Percentiles rank a stretch among this genome's conserved stretches.
Evolutionary conservation across 2,113 vertebrate genomes (phyloP).

Genomic region (Poeciliopsis retropinna): DNA sequence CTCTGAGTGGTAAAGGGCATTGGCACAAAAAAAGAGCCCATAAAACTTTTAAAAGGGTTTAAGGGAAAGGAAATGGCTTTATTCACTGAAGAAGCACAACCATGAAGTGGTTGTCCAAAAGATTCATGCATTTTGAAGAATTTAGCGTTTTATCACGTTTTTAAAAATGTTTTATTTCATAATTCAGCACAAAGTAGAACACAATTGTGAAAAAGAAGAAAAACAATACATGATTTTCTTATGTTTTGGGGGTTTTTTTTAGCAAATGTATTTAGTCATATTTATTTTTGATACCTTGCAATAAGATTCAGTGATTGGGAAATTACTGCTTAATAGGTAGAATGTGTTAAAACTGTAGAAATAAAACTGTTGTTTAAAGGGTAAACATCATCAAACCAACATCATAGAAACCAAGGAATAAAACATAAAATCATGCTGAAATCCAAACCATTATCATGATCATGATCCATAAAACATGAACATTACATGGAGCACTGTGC

Average conservation of each 20-base stretch:
- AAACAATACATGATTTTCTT: background rate
- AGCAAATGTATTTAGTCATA: background rate
- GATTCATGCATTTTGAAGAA: background rate
- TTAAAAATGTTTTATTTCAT: background rate
- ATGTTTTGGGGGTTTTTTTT: background rate
- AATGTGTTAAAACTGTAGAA: background rate
- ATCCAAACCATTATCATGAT: too few relatives aligned
- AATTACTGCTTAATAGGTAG: background rate
- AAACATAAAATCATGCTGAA: too few relatives aligned
- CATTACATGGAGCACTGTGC: too few relatives aligned
- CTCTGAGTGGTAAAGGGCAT: conserved; percentile 4
- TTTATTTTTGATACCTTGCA: background rate
- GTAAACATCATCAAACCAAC: too few relatives aligned
- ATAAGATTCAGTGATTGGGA: background rate
- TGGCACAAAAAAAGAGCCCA: conserved; percentile 19
- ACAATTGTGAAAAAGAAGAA: background rate
- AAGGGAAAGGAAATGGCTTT: background rate
- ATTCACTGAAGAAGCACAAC: background rate
- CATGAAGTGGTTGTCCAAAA: background rate
- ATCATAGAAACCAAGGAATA: too few relatives aligned
- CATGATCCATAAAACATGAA: too few relatives aligned
- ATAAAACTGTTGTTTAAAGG: background rate
- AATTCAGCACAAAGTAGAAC: background rate
- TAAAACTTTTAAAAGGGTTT: conserved; percentile 26
- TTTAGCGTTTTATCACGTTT: background rate